Base-by-base conservation (phyloP, 1,140 invertebrate genomes). In the Augochlora pura region DNA sequence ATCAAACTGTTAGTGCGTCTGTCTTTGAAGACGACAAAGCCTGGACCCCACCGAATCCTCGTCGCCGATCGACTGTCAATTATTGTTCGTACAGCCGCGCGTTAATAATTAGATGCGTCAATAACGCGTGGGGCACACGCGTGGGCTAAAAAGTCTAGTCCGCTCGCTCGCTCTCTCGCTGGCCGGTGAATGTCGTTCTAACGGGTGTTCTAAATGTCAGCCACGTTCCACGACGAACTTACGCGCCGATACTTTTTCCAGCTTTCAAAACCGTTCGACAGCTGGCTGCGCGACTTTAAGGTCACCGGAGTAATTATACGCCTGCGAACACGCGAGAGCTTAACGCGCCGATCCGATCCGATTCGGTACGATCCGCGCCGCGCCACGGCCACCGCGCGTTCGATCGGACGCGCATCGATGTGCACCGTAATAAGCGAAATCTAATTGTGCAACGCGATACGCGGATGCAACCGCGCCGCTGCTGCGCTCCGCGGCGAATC, bases 191-290 rank as follows among this genome's bases (percentile, higher is more conserved):
- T 86, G 88, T 81, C 86, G 86, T 69, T 80, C 77, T 85, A 86
- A 87, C 87, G 86, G 85, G 71, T 88, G 89, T 87, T 89, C 86
- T 86, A 89, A 90, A 89, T 89, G 88, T 88, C 88, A 89, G 86
- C 84, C 86, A 85, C 78, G 84, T 76, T 84, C 81, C 87, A 81
- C 87, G 84, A 84, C 82, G 69, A 86, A 86, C 85, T 86, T 86
- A 84, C 84, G 82, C 69, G 77, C 64, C 59, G 77, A 63, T 60
- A 73, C 62, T 85, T 85, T 84, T 80, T 84, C 73, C 38, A 70
- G 81, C 83, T 84, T 84, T 84, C 82, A 81, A 84, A 84, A 81
- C 59, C 72, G 82, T 59, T 73, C 83, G 69, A 77, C 46, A 73
- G 25, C 64, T 77, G 54, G 66, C 70, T 64, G 49, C 69, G 39